Base-by-base conservation (phyloP, 1,140 invertebrate genomes). In the Caenorhabditis briggsae region DNA sequence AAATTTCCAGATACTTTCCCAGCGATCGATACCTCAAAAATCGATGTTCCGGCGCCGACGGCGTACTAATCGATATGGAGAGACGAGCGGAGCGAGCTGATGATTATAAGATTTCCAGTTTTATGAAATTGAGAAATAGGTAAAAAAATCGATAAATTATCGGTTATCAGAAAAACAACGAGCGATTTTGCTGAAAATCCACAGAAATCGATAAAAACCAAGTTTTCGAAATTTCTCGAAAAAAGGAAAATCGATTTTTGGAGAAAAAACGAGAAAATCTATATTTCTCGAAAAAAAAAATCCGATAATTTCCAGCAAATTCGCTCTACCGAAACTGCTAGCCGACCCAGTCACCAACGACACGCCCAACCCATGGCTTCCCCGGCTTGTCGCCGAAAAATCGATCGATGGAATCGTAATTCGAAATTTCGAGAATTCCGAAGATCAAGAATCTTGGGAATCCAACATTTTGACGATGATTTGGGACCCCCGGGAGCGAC, bases 11-110 rank as follows among this genome's bases (percentile, higher is more conserved):
- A 59, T 59, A 46, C 55, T 83, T 83, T 12, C 55, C 55, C 16
- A 58, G 55, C 46, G 82, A 83, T 18, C 55, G 55, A 6, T 83
- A 83, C 46, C 16, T 83, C 41, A 46, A 48, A 64, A 83, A 83
- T 18, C 82, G 82, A 11, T 83, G 58, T 83, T n/a, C 53, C 5
- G 55, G 46, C 1, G 82, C 58, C 18, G 82, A 83, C 50, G 82
- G 20, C 6, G 9, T 83, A 20, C 82, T 83, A 11, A 83, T 83
- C 5, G 82, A 83, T 23, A 58, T 83, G 41, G 82, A 58, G 46
- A 83, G 20, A 12, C 8, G 20, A n/a, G n/a, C 9, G 8, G 20
- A 23, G 2, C 25, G 33, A 25, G 46, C 50, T 7, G 70, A 78
- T 12, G 70, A 78, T 14, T 78, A 78, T 8, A 78, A 78, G 14